These are phyloP conservation scores for Drosophila borborema DNA, from an alignment of 2,888 invertebrate genomes.

Conservation along the genomic window DNA sequence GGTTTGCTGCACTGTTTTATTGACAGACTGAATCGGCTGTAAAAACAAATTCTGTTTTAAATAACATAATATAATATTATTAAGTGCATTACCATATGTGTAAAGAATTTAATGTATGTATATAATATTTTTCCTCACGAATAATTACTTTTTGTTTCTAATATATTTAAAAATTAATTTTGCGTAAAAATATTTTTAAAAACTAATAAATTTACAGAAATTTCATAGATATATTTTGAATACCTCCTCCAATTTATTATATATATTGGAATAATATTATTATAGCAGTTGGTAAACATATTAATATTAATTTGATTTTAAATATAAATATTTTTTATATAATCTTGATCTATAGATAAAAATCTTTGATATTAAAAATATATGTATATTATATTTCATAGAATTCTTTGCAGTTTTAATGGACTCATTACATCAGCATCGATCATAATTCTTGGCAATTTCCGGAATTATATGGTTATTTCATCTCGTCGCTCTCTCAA, in stretches of 20 bases:
- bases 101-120: background rate
- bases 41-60: background rate
- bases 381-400: background rate
- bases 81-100: background rate
- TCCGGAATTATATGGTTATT: background rate
- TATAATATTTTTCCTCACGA: background rate
- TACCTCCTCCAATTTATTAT: background rate
- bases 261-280: background rate
- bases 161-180: background rate
- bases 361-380: no score
- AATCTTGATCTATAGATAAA: background rate
- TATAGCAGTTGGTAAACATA: background rate
- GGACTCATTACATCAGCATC: background rate
- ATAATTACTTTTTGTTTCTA: background rate
- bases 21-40: constrained; percentile 5
- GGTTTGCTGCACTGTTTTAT: constrained; percentile 13
- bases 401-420: background rate
- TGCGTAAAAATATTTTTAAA: background rate
- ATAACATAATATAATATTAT: background rate
- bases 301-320: no score
- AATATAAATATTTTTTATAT: background rate
- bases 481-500: constrained; percentile 8
- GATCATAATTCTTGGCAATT: background rate
- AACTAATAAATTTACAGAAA: background rate
- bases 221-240: background rate